Percentiles rank a stretch among this genome's conserved stretches.
These are phyloP conservation scores for Didymodactylos carnosus DNA, from an alignment of 2,888 invertebrate genomes.

Conservation along the genomic window DNA sequence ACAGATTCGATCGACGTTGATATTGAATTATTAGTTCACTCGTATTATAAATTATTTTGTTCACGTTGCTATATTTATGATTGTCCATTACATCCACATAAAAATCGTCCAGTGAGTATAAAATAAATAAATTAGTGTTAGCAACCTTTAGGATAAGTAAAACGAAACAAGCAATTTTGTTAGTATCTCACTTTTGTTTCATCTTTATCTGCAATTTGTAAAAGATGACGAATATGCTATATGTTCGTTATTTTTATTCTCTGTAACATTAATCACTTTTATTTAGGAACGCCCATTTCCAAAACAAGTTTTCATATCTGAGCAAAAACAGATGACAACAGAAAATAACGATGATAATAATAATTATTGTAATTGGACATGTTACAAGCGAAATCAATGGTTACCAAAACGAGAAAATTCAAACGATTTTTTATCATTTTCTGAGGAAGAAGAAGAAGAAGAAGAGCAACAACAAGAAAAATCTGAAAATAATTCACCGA, in stretches of 20 bases:
- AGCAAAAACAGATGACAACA: neutral
- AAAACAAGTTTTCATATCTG: neutral
- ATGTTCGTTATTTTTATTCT: neutral
- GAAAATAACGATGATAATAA: too few relatives aligned
- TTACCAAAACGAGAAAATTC: neutral
- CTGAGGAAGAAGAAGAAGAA: neutral
- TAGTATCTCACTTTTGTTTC: too few relatives aligned
- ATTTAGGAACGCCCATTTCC: neutral
- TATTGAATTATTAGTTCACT: too few relatives aligned
- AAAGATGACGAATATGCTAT: neutral
- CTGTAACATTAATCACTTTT: neutral
- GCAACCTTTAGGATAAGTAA: too few relatives aligned
- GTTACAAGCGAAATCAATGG: neutral
- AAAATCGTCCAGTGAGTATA: neutral
- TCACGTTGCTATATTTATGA: constrained; percentile 92
- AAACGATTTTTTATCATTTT: neutral
- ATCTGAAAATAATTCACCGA: too few relatives aligned
- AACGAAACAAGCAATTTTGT: too few relatives aligned
- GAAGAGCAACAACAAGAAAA: neutral
- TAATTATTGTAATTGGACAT: neutral
- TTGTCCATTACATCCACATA: constrained; percentile 66
- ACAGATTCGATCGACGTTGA: neutral
- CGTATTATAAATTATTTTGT: constrained; percentile 87
- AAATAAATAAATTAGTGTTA: too few relatives aligned
- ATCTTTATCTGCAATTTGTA: neutral